Conservation (phyloP, 2,113 vertebrate genomes). For the Bolborhynchus lineola region DNA sequence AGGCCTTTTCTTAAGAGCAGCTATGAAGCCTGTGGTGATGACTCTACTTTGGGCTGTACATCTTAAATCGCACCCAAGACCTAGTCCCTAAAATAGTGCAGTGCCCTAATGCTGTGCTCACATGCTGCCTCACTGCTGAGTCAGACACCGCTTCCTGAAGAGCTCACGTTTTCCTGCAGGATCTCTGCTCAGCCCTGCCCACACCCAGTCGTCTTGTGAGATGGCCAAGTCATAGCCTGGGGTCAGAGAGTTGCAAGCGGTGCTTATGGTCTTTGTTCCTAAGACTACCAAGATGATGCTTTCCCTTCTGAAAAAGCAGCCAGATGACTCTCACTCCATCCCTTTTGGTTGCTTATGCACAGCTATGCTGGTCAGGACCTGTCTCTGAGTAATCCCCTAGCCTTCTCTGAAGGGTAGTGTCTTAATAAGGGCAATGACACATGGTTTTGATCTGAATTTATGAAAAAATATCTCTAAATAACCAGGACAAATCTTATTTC, state of each 20-base stretch:
- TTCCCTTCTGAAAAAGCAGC: neutral
- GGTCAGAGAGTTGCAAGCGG: neutral
- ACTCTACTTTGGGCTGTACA: neutral
- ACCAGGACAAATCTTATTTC: neutral
- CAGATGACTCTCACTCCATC: neutral
- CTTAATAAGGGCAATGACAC: neutral
- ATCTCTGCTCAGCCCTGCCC: neutral
- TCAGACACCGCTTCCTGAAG: neutral
- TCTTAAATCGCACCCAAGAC: neutral
- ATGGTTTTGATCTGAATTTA: neutral
- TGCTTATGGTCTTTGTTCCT: neutral
- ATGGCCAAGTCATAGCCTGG: neutral
- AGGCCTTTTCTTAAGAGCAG: neutral
- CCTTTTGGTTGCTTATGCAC: neutral
- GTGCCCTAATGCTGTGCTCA: neutral
- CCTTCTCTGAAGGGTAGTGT: neutral
- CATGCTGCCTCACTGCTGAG: neutral
- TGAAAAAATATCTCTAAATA: neutral
- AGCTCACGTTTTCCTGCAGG: neutral
- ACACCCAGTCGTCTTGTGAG: neutral
- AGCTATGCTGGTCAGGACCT: neutral
- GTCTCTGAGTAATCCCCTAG: slow-evolving; percentile 2
- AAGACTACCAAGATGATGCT: neutral
- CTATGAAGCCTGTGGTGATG: neutral
- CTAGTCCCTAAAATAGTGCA: neutral